Conservation (phyloP, 1,140 invertebrate genomes). For the Tetranychus cinnabarinus region DNA sequence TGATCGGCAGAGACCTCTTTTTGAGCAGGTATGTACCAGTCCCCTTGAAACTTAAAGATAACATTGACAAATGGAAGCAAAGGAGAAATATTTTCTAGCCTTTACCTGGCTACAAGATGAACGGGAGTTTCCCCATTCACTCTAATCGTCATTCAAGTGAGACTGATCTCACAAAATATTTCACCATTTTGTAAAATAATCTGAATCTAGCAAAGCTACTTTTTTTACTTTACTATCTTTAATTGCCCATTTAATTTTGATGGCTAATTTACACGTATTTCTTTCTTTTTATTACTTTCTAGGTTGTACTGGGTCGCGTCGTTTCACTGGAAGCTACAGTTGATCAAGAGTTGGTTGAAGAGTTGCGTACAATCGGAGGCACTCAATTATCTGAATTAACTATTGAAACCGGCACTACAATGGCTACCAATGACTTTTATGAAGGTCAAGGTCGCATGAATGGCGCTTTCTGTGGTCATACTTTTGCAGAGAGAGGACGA, state of each 20-base stretch:
- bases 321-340: slow-evolving; percentile 53
- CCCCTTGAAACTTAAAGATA: background rate
- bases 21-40: background rate
- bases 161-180: too few relatives aligned
- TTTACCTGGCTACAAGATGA: too few relatives aligned
- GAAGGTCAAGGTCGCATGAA: slow-evolving; percentile 77
- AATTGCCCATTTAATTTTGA: too few relatives aligned
- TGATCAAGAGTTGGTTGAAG: slow-evolving; percentile 48
- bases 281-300: too few relatives aligned
- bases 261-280: too few relatives aligned
- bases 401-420: slow-evolving; percentile 65
- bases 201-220: too few relatives aligned
- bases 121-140: too few relatives aligned
- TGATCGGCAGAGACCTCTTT: background rate
- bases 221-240: too few relatives aligned
- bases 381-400: slow-evolving; percentile 26
- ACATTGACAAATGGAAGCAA: too few relatives aligned
- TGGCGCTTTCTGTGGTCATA: slow-evolving; percentile 88
- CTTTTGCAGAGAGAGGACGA: slow-evolving; percentile 61
- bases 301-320: slow-evolving; percentile 40
- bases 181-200: too few relatives aligned
- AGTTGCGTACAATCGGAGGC: slow-evolving; percentile 25
- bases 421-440: slow-evolving; percentile 93
- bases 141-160: too few relatives aligned
- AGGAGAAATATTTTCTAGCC: too few relatives aligned